Conservation (phyloP, 2,888 invertebrate genomes). For the Ectemnius continuus region DNA sequence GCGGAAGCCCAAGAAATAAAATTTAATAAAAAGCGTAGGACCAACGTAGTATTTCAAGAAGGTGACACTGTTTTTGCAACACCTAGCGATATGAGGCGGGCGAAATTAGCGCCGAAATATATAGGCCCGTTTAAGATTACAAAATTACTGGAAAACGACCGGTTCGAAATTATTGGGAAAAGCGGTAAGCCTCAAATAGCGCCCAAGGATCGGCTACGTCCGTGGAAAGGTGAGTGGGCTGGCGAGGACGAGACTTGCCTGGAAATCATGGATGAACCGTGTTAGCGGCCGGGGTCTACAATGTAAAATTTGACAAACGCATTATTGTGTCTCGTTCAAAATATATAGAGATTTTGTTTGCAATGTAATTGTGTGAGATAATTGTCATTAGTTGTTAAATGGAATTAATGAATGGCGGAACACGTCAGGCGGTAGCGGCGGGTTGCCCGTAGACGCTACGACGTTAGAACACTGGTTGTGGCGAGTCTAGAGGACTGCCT, state of each 20-base stretch:
- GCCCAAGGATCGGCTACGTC: slow-evolving; percentile 2
- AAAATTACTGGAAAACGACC: neutral
- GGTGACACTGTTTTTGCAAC: slow-evolving; percentile 4
- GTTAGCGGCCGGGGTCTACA: neutral
- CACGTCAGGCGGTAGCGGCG: too few species aligned
- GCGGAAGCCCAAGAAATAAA: neutral
- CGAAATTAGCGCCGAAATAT: slow-evolving; percentile 14
- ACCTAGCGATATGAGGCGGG: neutral
- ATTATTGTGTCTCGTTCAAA: too few species aligned
- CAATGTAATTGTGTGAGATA: too few species aligned
- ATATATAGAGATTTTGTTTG: neutral
- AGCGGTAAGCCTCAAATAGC: neutral
- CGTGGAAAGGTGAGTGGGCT: slow-evolving; percentile 13
- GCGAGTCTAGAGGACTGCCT: too few species aligned
- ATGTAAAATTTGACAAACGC: too few species aligned
- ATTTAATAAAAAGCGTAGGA: neutral
- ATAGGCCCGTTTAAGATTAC: slow-evolving; percentile 2
- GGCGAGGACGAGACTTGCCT: neutral
- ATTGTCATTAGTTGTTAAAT: neutral
- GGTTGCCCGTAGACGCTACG: too few species aligned
- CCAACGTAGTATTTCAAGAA: slow-evolving; percentile 2
- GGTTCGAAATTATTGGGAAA: slow-evolving; percentile 6
- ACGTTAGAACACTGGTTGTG: too few species aligned
- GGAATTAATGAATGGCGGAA: too few species aligned
- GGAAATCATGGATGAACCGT: slow-evolving; percentile 10